Conservation (phyloP, 2,113 vertebrate species). For the Silurus meridionalis region DNA sequence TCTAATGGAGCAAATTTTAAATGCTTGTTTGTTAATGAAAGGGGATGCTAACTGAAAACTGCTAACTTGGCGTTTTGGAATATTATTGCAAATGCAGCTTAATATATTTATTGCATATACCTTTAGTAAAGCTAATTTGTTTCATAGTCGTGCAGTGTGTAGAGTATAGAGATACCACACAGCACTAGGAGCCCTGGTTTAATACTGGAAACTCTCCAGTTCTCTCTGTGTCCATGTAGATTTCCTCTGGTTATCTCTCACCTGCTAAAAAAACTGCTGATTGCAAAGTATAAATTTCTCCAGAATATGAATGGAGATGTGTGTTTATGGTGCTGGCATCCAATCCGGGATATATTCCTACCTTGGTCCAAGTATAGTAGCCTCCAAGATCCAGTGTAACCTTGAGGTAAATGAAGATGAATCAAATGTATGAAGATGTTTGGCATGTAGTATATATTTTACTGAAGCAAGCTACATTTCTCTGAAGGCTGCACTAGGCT, state of each 20-base stretch:
- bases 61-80: neutral
- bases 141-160: neutral
- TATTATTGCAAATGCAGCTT: neutral
- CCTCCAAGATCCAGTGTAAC: too few species aligned
- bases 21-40: neutral
- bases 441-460: neutral
- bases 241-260: neutral
- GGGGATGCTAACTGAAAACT: neutral
- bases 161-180: neutral
- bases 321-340: neutral
- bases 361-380: neutral
- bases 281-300: neutral
- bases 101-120: neutral
- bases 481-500: neutral
- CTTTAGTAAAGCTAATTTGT: neutral
- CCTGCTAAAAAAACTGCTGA: neutral
- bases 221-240: neutral
- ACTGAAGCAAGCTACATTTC: neutral
- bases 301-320: neutral
- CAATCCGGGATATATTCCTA: neutral
- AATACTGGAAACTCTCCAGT: neutral
- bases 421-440: neutral
- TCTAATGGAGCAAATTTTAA: neutral
- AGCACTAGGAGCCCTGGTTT: neutral
- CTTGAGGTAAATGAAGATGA: neutral